Evolutionary conservation across 2,113 vertebrate genomes (phyloP).

Genomic region (Lagopus muta): DNA sequence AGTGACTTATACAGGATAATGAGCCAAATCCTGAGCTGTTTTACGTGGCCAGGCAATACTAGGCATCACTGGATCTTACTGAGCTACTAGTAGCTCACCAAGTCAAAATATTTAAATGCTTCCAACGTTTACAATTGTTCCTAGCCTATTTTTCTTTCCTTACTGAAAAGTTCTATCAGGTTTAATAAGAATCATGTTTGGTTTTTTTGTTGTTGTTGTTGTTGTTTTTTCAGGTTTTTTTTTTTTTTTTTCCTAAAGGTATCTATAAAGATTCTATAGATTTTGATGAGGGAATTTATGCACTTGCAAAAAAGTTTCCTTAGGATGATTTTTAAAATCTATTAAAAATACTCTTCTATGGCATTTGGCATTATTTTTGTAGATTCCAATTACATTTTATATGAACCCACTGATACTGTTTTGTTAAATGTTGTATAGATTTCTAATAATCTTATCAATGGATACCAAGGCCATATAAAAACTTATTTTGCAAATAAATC

Average conservation of each 20-base stretch:
- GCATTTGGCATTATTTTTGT: not conserved
- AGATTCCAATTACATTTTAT: not conserved
- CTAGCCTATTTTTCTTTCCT: not conserved
- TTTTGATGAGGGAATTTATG: not conserved
- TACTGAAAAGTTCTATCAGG: not conserved
- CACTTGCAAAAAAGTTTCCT: not conserved
- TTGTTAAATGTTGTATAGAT: not conserved
- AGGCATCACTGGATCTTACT: not conserved
- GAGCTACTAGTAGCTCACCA: not conserved
- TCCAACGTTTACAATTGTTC: not conserved
- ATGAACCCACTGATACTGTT: not conserved
- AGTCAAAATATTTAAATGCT: not conserved
- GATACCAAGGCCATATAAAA: not conserved
- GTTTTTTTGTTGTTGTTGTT: not conserved
- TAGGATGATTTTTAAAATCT: not conserved
- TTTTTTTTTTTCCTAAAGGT: not conserved
- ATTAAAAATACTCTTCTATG: not conserved
- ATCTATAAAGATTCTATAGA: not conserved
- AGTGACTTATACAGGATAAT: not conserved
- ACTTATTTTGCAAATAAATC: not conserved
- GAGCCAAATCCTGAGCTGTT: not conserved
- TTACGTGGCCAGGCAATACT: not conserved
- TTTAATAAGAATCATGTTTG: not conserved
- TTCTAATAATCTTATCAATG: not conserved
- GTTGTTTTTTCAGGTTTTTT: not conserved